Conservation (phyloP, 1,140 invertebrate species). For the Papilio polyxenes region DNA sequence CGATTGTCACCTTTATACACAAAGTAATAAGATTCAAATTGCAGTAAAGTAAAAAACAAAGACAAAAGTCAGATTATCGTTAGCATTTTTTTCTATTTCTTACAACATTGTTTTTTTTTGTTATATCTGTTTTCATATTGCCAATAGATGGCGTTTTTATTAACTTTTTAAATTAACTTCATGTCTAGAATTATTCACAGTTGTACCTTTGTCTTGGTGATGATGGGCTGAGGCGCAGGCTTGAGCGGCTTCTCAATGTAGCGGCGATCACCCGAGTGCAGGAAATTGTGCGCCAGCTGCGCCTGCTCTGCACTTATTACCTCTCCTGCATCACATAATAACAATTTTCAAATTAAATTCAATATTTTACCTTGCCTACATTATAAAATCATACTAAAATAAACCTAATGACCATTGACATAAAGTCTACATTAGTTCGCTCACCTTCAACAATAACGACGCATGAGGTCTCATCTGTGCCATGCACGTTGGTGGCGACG, state of each 20-base stretch:
- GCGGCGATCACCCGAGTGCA: conserved; percentile 92
- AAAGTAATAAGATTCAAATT: conserved; percentile 9
- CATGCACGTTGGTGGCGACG: conserved; percentile 94
- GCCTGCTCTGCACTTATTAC: conserved; percentile 89
- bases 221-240: conserved; percentile 86
- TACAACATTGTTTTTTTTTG: no score
- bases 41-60: background rate
- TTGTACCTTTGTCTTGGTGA: conserved; percentile 83
- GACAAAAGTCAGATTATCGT: no score
- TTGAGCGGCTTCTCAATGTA: conserved; percentile 90
- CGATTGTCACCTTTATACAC: conserved; percentile 71
- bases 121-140: no score
- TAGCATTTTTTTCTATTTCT: no score
- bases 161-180: background rate
- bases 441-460: conserved; percentile 98
- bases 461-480: conserved; percentile 96
- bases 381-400: background rate
- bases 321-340: conserved; percentile 79
- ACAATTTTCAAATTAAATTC: background rate
- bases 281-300: conserved; percentile 90
- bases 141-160: background rate
- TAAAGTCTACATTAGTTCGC: conserved; percentile 22
- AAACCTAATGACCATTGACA: background rate
- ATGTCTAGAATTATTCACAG: background rate
- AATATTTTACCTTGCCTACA: no score